Evolutionary conservation across 2,888 invertebrate genomes (phyloP), one percentile per base, ranked within the genome.

Genomic region (Chrysotoxum bicinctum): DNA sequence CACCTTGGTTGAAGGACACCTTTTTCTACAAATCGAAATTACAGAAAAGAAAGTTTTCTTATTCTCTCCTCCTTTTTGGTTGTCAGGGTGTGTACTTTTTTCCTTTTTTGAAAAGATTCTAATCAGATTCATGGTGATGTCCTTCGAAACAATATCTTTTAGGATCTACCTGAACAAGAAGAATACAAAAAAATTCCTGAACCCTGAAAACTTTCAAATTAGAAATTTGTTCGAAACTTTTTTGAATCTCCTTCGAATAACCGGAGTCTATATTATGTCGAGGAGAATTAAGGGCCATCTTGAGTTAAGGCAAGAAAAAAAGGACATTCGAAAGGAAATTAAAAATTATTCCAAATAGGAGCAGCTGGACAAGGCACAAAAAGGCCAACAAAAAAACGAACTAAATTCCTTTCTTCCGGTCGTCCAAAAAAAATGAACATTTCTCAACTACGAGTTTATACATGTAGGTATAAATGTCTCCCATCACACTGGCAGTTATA

Each of bases 81-180:
- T 69, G 69, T 54, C 75, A 66, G 70, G 70, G 76, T 76, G 81
- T 70, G 68, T 78, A 48, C 35, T 60, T 30, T 12, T 48, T 52
- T 48, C 43, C 12, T 58, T 32, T 62, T 40, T 56, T 32, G 37
- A 30, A 48, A 58, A 66, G 64, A 80, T 85, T 85, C 80, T 85
- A 85, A 85, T 85, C 80, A 85, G 68, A 85, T 80, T 80, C 84
- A 85, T 80, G 80, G 75, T 72, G 80, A 80, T 85, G 85, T 85
- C 85, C 85, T 76, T 81, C 76, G 81, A 85, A 81, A 77, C 81
- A 85, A 84, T 79, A 80, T 84, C 72, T 48, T 30, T 54, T 23
- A 54, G 73, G 37, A 72, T 76, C 45, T 68, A 77, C 77, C 76
- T 70, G 50, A 12, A 48, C 35, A 19, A 32, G 14, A 64, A 40